Percentiles rank a stretch among this genome's conserved stretches.
These are phyloP conservation scores for Zaprionus vittiger DNA, from an alignment of 1,140 invertebrate species.

Conservation along the genomic window DNA sequence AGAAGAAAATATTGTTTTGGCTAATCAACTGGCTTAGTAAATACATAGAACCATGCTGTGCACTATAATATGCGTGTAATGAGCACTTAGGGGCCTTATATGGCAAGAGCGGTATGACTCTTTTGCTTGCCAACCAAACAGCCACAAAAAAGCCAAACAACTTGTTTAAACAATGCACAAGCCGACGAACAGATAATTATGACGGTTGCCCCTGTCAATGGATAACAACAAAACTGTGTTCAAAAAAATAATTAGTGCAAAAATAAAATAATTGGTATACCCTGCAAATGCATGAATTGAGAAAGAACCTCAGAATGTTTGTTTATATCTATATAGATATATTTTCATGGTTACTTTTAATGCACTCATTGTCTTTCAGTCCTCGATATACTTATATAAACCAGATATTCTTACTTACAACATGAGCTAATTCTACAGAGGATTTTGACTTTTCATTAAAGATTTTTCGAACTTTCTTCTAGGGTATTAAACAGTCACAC, in stretches of 20 bases:
- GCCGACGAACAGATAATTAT: constrained; percentile 53
- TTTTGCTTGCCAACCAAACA: constrained; percentile 27
- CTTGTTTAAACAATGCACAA: constrained; percentile 61
- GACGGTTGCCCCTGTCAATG: constrained; percentile 52
- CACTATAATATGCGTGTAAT: not conserved
- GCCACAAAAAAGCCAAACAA: constrained; percentile 48
- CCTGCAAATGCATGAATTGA: not conserved
- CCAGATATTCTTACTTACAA: too few relatives aligned
- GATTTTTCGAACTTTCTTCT: too few relatives aligned
- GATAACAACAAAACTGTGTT: constrained; percentile 35
- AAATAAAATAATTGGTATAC: constrained; percentile 21
- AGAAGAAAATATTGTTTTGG: not conserved
- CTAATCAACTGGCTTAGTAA: not conserved
- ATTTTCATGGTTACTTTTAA: too few relatives aligned
- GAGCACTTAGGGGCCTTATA: constrained; percentile 1
- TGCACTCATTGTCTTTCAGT: too few relatives aligned
- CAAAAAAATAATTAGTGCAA: constrained; percentile 60
- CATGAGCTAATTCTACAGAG: not conserved
- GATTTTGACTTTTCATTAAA: not conserved
- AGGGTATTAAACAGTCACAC: not conserved
- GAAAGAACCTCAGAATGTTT: too few relatives aligned
- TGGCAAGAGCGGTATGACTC: constrained; percentile 6
- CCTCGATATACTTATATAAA: too few relatives aligned
- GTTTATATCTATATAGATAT: too few relatives aligned
- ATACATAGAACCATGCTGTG: not conserved